Conservation (phyloP, 2,888 invertebrate genomes). For the Melikaiella ostensackeni region DNA sequence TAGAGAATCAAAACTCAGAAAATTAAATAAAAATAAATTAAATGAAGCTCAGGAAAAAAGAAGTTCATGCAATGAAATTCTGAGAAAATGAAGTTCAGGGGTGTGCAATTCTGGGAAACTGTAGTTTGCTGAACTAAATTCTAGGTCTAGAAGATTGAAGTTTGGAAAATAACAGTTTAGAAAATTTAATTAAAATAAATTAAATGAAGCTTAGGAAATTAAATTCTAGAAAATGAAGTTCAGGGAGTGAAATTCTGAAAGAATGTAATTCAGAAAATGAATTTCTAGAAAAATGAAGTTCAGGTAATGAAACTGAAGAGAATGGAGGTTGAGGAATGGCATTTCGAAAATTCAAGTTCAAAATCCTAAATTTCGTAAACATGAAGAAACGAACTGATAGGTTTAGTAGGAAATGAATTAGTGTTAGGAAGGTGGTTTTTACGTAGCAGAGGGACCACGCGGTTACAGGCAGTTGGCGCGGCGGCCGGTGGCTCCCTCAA, state of each 20-base stretch:
- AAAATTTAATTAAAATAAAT: too few species aligned
- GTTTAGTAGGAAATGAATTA: neutral
- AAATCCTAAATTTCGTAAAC: neutral
- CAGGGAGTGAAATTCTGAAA: neutral
- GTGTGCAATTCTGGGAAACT: neutral
- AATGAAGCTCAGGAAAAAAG: too few species aligned
- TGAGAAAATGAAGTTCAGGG: neutral
- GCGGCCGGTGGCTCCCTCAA: constrained; percentile 63
- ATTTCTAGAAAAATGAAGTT: neutral
- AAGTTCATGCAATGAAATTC: too few species aligned
- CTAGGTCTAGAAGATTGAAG: neutral
- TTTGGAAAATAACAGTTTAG: too few species aligned
- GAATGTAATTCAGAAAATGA: neutral
- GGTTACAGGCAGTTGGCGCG: neutral
- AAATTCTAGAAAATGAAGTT: too few species aligned
- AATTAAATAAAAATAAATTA: too few species aligned
- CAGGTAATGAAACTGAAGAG: too few species aligned
- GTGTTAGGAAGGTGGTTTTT: neutral
- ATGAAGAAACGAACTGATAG: neutral
- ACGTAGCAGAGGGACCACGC: neutral
- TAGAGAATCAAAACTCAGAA: too few species aligned
- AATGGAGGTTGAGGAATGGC: neutral
- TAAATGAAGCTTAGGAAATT: too few species aligned
- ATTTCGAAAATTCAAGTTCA: neutral
- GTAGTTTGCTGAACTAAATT: neutral